Conservation (phyloP, 1,140 invertebrate genomes). For the Oedothorax gibbosus region DNA sequence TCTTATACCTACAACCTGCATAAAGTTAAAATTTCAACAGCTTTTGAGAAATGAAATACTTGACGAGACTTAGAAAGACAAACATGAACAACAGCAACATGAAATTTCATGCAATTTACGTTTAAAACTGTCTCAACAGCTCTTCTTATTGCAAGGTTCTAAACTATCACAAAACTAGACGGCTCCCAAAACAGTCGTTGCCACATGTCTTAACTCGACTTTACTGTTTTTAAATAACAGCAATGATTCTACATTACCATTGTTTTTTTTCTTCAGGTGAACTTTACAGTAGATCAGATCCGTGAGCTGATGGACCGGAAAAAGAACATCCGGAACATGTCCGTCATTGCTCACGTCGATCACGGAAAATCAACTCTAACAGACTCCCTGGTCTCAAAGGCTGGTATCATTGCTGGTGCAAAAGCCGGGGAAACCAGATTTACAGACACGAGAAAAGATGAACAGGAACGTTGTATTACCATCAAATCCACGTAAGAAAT, state of each 20-base stretch:
- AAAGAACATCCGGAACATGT: conserved; percentile 99
- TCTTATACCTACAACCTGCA: no score
- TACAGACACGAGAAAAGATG: conserved; percentile 98
- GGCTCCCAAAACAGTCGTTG: background rate
- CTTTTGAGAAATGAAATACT: no score
- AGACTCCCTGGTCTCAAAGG: conserved; percentile 99
- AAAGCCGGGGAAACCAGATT: conserved; percentile 99
- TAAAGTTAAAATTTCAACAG: no score
- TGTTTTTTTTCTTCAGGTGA: conserved; percentile 77
- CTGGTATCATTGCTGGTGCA: conserved; percentile 98
- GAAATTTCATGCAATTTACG: no score
- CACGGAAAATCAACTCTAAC: conserved; percentile 99
- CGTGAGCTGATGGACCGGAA: conserved; percentile 99
- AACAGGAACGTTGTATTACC: conserved; percentile 85
- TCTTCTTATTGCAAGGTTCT: background rate
- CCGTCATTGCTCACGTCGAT: conserved; percentile 99
- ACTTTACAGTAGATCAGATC: conserved; percentile 99
- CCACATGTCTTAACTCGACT: background rate
- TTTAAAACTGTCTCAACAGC: background rate
- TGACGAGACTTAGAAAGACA: no score
- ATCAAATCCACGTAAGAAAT: conserved; percentile 96
- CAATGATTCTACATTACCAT: background rate
- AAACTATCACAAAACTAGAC: background rate
- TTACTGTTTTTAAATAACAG: background rate
- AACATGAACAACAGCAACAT: no score